Conservation (phyloP, 1,140 invertebrate species). For the Copidosoma floridanum region DNA sequence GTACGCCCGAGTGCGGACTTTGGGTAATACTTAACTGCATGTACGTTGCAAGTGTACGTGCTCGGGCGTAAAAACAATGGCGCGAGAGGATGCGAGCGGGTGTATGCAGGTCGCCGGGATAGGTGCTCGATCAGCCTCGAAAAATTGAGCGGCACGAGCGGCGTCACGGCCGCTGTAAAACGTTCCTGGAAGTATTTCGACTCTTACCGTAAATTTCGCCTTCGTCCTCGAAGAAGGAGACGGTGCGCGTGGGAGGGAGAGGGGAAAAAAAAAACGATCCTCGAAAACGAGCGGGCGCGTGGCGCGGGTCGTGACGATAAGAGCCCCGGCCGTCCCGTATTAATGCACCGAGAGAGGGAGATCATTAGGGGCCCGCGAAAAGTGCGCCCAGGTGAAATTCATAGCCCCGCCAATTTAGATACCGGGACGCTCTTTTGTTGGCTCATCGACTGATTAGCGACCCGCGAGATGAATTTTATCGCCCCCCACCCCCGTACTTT, state of each 20-base stretch:
- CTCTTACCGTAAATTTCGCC: slow-evolving; percentile 19
- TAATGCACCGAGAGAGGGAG: too few species aligned
- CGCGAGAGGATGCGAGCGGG: too few species aligned
- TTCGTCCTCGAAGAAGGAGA: not conserved
- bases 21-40: too few species aligned
- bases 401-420: slow-evolving; percentile 39
- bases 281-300: too few species aligned
- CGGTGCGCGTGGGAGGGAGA: not conserved
- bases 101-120: too few species aligned
- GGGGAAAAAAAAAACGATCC: not conserved
- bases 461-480: slow-evolving; percentile 8
- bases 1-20: too few species aligned
- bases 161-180: slow-evolving; percentile 12
- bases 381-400: slow-evolving; percentile 37
- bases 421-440: slow-evolving; percentile 12
- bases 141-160: slow-evolving; percentile 3
- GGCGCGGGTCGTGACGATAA: slow-evolving; percentile 31
- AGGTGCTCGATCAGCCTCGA: slow-evolving; percentile 7
- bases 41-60: too few species aligned
- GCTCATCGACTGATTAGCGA: slow-evolving; percentile 9
- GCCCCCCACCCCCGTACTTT: too few species aligned
- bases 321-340: too few species aligned
- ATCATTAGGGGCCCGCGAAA: too few species aligned
- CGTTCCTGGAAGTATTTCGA: slow-evolving; percentile 11
- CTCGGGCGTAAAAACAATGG: too few species aligned